Conservation (phyloP, 2,888 invertebrate genomes). For the Corythucha ciliata region DNA sequence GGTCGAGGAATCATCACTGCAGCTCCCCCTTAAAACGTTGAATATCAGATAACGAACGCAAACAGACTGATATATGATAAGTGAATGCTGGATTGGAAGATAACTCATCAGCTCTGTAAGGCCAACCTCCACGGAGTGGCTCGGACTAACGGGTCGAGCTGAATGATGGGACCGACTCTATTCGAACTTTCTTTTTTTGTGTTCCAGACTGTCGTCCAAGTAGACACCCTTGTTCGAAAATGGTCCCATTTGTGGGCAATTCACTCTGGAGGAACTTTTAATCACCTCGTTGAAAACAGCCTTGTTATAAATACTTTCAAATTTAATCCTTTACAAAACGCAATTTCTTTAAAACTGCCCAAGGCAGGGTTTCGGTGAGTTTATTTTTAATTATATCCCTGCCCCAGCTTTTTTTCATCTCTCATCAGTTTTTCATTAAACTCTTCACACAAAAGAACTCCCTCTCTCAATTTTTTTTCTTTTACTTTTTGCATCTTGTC, state of each 20-base stretch:
- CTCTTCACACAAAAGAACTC: too few species aligned
- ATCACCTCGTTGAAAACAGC: slow-evolving; percentile 28
- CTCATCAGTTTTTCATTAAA: too few species aligned
- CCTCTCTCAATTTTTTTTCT: not conserved
- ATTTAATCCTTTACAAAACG: slow-evolving; percentile 28
- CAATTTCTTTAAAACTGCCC: slow-evolving; percentile 24
- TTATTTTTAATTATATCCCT: slow-evolving; percentile 16
- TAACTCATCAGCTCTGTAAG: too few species aligned
- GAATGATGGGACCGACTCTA: too few species aligned
- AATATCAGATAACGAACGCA: too few species aligned
- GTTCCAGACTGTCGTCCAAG: slow-evolving; percentile 28
- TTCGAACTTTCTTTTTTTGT: not conserved
- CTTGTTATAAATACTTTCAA: slow-evolving; percentile 31
- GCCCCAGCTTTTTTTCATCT: too few species aligned
- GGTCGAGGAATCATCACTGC: too few species aligned
- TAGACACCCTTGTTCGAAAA: slow-evolving; percentile 25
- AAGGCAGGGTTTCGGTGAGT: slow-evolving; percentile 30
- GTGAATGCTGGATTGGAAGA: too few species aligned
- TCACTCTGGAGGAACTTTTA: slow-evolving; percentile 27
- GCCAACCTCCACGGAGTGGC: too few species aligned
- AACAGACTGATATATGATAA: too few species aligned
- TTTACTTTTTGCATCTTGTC: slow-evolving; percentile 20
- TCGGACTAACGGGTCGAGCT: too few species aligned
- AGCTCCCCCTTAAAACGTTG: too few species aligned
- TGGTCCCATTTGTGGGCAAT: slow-evolving; percentile 30